Evolutionary conservation across 2,888 invertebrate genomes (phyloP), one percentile per base, ranked within the genome.

Genomic region (Digitonthophagus gazella): DNA sequence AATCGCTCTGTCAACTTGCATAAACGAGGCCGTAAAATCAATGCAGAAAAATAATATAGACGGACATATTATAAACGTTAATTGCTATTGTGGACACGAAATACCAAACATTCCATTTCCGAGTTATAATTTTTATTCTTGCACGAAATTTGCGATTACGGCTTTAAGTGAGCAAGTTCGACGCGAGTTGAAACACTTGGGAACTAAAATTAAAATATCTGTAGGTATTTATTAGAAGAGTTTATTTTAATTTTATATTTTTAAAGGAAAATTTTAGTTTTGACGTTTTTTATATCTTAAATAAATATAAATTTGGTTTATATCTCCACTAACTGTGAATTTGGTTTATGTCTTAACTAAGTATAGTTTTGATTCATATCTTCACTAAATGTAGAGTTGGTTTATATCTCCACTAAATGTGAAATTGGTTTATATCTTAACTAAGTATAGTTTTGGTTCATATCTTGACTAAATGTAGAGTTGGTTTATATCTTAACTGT

Each of bases 121-220:
- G 2, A 56, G 67, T 15, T 64, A 67, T 8, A 70, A 70, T 18
- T 65, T 70, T 1, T 70, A 70, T 56, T 67, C 70, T 3, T 65
- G 67, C 3, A 65, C 70, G 5, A 70, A 70, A 44, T 65, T 67
- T 22, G 70, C 67, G 1, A 65, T 70, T 4, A 67, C 70, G 5
- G 70, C 70, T 4, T 57, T 70, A 16, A 70, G 65, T 5, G 70
- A 70, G 28, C 67, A 58, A 16, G 58, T 70, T 20, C 54, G 70
- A 2, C 67, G 65, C 18, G 70, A 70, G 20, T 54, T 70, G 19
- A 68, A 61, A 2, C 55, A 61, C 15, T 18, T 57, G 18, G 67
- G 65, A 5, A 63, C 65, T 14, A 65, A 56, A 14, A 70, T 70
- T 28, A 67, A 67, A 15, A 64, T 67, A 15, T 65, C 70, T 3